Evolutionary conservation across 2,888 invertebrate species (phyloP).

Genomic region (Reticulitermes lucifugus): DNA sequence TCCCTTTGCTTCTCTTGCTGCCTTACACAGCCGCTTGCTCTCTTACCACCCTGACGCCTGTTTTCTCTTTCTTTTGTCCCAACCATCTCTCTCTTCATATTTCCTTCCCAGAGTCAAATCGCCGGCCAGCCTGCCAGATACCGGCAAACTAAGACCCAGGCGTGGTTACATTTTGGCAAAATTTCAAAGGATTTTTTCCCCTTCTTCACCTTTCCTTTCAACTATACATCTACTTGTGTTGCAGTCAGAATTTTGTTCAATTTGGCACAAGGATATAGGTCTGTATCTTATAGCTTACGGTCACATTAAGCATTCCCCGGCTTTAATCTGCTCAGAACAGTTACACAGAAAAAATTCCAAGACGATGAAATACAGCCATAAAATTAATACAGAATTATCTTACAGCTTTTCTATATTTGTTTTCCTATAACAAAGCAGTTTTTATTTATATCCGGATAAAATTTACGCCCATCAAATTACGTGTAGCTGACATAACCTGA

Average conservation of each 20-base stretch:
- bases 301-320: too few relatives aligned
- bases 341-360: too few relatives aligned
- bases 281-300: neutral
- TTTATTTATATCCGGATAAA: too few relatives aligned
- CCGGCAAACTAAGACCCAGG: slow-evolving; percentile 7
- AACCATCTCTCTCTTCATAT: slow-evolving; percentile 3
- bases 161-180: slow-evolving; percentile 30
- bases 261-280: slow-evolving; percentile 5
- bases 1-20: neutral
- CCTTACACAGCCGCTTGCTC: neutral
- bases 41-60: neutral
- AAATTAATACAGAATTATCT: too few relatives aligned
- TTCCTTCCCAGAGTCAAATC: slow-evolving; percentile 18
- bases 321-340: too few relatives aligned
- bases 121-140: neutral
- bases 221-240: slow-evolving; percentile 13
- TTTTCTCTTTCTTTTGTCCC: neutral
- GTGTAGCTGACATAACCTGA: too few relatives aligned
- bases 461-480: too few relatives aligned
- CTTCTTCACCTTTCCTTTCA: slow-evolving; percentile 10
- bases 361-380: too few relatives aligned
- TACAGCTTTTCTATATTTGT: too few relatives aligned
- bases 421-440: too few relatives aligned
- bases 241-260: slow-evolving; percentile 25
- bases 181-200: slow-evolving; percentile 36